phyloP scores from a whole-genome alignment of 2,797 vertebrate species.

The Platalea minor region DNA sequence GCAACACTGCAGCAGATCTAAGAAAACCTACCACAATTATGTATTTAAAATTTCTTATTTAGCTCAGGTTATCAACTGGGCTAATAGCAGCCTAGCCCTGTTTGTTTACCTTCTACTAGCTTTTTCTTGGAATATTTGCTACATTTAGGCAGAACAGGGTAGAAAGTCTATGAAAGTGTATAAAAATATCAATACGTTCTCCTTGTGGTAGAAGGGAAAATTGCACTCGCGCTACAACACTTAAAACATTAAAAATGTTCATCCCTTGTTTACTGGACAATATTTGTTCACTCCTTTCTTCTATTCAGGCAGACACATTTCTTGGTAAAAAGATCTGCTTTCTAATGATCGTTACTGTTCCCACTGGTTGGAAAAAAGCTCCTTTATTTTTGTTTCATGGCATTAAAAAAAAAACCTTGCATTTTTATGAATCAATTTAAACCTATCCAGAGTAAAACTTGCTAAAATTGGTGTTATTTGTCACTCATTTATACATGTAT shows the following conservation, averaged over 20 bases:
- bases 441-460: not conserved
- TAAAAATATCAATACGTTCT: not conserved
- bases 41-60: not conserved
- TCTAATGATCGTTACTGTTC: not conserved
- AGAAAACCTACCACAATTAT: not conserved
- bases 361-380: not conserved
- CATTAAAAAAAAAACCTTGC: not conserved
- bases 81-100: not conserved
- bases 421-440: not conserved
- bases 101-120: not conserved
- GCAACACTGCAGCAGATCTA: not conserved
- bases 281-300: not conserved
- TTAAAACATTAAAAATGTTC: not conserved
- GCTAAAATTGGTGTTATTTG: not conserved
- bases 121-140: not conserved
- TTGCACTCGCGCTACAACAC: fast-evolving
- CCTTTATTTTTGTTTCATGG: not conserved
- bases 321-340: not conserved
- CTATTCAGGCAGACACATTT: not conserved
- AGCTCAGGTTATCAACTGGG: not conserved
- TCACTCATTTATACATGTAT: not conserved
- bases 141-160: not conserved
- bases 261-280: not conserved
- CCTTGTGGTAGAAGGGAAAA: not conserved
- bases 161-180: not conserved